phyloP scores from a whole-genome alignment of 2,113 vertebrate species.

The Climacteris rufus region DNA sequence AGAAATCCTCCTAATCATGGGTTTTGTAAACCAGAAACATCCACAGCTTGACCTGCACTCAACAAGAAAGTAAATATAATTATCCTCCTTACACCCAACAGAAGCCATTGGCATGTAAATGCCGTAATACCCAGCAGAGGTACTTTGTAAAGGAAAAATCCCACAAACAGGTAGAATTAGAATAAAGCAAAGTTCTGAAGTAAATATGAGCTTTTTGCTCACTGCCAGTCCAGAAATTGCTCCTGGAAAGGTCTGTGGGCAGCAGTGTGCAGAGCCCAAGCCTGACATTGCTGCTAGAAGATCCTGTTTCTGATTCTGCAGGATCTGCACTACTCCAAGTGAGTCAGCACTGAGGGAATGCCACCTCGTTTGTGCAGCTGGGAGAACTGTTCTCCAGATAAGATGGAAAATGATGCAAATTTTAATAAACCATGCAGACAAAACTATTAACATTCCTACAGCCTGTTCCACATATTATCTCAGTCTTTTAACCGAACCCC shows the following conservation, averaged over 20 bases:
- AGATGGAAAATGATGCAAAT: constrained; percentile 6
- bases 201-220: background rate
- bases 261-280: background rate
- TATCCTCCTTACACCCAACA: background rate
- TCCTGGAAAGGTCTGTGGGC: background rate
- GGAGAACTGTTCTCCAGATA: background rate
- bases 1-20: background rate
- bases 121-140: background rate
- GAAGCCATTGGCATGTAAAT: background rate
- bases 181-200: background rate
- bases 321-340: background rate
- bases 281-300: background rate
- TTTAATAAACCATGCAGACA: constrained; percentile 10
- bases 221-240: background rate
- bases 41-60: background rate
- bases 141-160: background rate
- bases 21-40: background rate
- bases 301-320: background rate
- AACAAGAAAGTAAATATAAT: background rate
- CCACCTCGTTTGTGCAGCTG: background rate
- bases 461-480: background rate
- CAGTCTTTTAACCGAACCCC: background rate
- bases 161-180: background rate
- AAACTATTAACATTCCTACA: background rate
- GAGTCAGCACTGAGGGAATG: constrained; percentile 1